phyloP scores from a whole-genome alignment of 2,113 vertebrate genomes.

The Aptenodytes forsteri region DNA sequence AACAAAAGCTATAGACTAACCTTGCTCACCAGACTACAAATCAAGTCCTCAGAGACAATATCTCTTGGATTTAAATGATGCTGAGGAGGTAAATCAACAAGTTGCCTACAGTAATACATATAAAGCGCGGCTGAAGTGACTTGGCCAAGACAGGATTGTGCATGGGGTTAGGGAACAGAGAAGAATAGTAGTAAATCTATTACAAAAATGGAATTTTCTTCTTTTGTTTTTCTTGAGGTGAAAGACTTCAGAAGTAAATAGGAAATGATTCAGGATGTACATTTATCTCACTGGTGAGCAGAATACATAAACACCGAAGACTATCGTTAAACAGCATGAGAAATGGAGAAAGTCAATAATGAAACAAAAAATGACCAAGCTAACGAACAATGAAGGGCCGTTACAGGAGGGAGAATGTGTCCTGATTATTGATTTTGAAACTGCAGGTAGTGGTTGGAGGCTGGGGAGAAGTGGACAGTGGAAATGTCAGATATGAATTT shows the following conservation, averaged over 20 bases:
- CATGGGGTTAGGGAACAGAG: neutral
- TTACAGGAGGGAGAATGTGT: neutral
- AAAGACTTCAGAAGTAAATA: neutral
- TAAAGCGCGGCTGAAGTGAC: neutral
- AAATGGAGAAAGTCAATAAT: neutral
- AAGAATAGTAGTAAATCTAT: neutral
- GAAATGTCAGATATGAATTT: constrained; percentile 4
- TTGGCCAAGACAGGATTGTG: neutral
- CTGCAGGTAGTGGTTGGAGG: neutral
- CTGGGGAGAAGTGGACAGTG: neutral
- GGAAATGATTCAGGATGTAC: neutral
- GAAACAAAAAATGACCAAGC: neutral
- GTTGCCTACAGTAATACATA: neutral
- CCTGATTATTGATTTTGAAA: neutral
- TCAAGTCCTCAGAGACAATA: neutral
- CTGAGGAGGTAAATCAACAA: neutral
- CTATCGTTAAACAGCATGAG: neutral
- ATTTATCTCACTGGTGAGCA: neutral
- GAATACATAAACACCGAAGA: neutral
- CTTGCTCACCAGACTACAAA: neutral
- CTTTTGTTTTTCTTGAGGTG: neutral
- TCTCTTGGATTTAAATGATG: neutral
- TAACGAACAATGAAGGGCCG: neutral
- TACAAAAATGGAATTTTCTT: neutral
- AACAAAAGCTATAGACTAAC: neutral